phyloP scores from a whole-genome alignment of 1,140 invertebrate species.

The Pseudomyrmex gracilis region DNA sequence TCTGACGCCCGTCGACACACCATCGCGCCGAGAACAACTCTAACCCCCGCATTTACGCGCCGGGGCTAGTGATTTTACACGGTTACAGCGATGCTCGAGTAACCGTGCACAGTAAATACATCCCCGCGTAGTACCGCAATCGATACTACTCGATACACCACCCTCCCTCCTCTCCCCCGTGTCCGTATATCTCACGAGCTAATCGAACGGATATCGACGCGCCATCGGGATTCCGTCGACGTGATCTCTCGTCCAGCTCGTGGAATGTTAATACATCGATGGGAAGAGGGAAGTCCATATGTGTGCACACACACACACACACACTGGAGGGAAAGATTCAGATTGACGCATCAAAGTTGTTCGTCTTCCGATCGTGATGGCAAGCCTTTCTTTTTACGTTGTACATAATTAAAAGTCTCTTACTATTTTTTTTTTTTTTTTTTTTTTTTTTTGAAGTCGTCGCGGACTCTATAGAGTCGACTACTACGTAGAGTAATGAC shows the following conservation, averaged over 20 bases:
- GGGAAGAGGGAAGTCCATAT: too few species aligned
- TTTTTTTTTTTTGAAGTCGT: background rate
- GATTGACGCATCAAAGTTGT: too few species aligned
- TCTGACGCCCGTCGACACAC: constrained; percentile 9
- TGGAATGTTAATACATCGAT: constrained; percentile 27
- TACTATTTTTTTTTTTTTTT: background rate
- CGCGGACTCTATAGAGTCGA: background rate
- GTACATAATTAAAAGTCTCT: background rate
- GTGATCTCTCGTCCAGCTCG: constrained; percentile 19
- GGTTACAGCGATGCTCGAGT: constrained; percentile 41
- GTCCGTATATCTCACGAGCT: constrained; percentile 24
- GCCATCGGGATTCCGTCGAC: constrained; percentile 17
- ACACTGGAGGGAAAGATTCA: too few species aligned
- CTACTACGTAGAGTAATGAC: too few species aligned
- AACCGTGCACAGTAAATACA: constrained; percentile 35
- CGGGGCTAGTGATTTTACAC: constrained; percentile 48
- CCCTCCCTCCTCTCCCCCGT: too few species aligned
- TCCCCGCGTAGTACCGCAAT: constrained; percentile 29
- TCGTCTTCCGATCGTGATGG: too few species aligned
- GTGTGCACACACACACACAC: too few species aligned
- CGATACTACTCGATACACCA: constrained; percentile 36
- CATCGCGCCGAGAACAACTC: constrained; percentile 32
- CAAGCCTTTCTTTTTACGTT: too few species aligned
- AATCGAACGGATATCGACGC: constrained; percentile 51
- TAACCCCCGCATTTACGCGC: constrained; percentile 43